Conservation (phyloP, 2,113 vertebrate genomes). For the Pongo pygmaeus region DNA sequence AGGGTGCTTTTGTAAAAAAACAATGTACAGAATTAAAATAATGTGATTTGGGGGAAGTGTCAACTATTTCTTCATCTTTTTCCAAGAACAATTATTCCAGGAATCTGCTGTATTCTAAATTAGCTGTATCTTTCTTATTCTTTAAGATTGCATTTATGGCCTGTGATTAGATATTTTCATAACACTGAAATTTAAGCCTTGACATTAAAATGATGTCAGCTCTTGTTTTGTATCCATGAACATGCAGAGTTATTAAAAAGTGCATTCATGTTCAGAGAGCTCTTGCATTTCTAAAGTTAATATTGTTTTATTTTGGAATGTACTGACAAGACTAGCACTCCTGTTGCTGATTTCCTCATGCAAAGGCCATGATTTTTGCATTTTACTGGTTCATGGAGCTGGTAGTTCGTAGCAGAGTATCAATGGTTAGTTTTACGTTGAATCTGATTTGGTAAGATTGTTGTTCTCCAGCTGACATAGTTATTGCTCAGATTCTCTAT, state of each 20-base stretch:
- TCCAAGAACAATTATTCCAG: background rate
- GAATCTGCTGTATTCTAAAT: background rate
- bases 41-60: background rate
- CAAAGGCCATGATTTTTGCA: fast-evolving
- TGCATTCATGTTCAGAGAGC: background rate
- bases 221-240: background rate
- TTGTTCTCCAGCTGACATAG: background rate
- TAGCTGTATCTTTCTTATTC: background rate
- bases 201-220: background rate
- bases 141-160: background rate
- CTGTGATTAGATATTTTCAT: background rate
- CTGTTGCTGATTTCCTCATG: background rate
- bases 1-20: background rate
- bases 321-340: no score
- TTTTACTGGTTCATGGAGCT: background rate
- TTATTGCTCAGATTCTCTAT: background rate
- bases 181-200: background rate
- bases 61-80: background rate
- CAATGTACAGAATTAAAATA: constrained; percentile 15
- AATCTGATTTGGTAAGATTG: background rate
- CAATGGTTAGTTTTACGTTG: background rate
- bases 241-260: background rate
- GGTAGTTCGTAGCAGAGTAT: background rate
- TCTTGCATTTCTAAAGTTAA: background rate
- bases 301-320: background rate